phyloP scores from a whole-genome alignment of 2,113 vertebrate genomes.

The Nicator chloris region DNA sequence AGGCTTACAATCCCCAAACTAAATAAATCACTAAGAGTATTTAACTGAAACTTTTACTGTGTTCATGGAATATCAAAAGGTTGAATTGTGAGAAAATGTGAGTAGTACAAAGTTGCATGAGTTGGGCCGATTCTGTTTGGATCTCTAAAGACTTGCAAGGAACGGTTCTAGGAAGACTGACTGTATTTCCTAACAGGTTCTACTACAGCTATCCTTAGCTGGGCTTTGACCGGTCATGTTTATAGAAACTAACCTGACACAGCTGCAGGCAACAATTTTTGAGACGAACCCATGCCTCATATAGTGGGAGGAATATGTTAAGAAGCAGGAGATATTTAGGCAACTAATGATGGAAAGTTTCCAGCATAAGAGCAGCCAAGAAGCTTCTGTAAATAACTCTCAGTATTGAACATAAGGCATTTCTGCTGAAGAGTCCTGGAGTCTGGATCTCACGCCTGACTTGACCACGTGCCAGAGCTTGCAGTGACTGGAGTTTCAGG shows the following conservation, averaged over 20 bases:
- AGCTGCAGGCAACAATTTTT: constrained; percentile 21
- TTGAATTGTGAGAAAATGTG: background rate
- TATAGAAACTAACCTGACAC: constrained; percentile 4
- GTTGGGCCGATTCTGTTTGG: background rate
- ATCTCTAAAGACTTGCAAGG: background rate
- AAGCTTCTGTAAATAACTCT: constrained; percentile 64
- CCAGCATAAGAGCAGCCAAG: constrained; percentile 55
- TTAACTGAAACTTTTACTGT: background rate
- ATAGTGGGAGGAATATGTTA: constrained; percentile 20
- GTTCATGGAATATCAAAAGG: background rate
- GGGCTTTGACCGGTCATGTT: background rate
- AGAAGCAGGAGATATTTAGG: constrained; percentile 33
- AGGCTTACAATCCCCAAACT: background rate
- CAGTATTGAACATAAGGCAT: constrained; percentile 50
- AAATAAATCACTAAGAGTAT: background rate
- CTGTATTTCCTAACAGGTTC: background rate
- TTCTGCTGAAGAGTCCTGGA: constrained; percentile 44
- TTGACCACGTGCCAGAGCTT: constrained; percentile 48
- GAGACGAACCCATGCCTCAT: background rate
- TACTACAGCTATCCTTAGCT: background rate
- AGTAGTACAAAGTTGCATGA: background rate
- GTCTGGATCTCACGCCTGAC: constrained; percentile 49
- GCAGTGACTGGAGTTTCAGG: constrained; percentile 31
- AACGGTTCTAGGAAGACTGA: background rate
- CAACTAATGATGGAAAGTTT: constrained; percentile 50